These are phyloP conservation scores for Lamprologus sp. DNA, from an alignment of 2,113 vertebrate species.

Conservation along the genomic window DNA sequence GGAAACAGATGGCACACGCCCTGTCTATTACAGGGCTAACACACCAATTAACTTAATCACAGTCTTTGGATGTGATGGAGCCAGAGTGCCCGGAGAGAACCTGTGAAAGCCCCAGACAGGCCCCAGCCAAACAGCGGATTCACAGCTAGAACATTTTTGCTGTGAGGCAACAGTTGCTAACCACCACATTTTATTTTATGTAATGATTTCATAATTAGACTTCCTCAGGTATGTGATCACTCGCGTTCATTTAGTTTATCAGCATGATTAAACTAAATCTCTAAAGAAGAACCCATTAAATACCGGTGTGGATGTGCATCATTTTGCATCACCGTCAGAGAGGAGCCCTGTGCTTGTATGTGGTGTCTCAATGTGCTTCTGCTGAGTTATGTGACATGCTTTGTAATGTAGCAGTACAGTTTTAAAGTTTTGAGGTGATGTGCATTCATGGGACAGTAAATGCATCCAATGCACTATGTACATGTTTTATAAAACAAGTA, in stretches of 20 bases:
- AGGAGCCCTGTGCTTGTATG: not conserved
- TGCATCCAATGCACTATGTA: not conserved
- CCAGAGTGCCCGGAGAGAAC: not conserved
- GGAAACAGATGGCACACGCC: not conserved
- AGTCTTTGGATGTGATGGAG: not conserved
- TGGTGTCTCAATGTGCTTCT: not conserved
- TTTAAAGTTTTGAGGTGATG: not conserved
- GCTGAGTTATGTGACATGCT: not conserved
- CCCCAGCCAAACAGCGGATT: not conserved
- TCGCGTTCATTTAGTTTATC: not conserved
- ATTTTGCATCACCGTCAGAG: not conserved
- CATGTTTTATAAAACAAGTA: not conserved
- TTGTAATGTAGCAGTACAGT: not conserved
- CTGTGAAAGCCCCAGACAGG: not conserved
- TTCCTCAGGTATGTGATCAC: not conserved
- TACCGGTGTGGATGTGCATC: not conserved
- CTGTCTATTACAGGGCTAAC: not conserved
- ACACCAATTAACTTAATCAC: not conserved
- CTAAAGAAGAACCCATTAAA: not conserved
- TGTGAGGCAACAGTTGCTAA: not conserved
- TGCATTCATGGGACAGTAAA: not conserved
- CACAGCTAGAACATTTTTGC: not conserved
- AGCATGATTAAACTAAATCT: not conserved
- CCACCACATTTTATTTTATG: not conserved
- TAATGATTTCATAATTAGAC: not conserved